Base-by-base conservation (phyloP, 2,888 invertebrate genomes). In the Orthonychiurus folsomi region DNA sequence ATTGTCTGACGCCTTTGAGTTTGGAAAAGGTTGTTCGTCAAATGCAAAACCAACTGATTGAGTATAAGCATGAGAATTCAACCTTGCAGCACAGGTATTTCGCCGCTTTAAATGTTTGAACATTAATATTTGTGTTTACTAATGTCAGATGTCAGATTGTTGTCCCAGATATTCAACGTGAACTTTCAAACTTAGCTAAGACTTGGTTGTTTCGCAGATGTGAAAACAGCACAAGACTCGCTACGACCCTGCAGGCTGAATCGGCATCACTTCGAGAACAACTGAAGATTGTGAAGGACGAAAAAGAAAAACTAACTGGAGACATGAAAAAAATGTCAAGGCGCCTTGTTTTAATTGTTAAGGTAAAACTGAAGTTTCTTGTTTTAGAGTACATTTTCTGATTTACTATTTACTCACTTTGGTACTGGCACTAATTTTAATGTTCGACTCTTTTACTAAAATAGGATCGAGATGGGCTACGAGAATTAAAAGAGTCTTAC, bases 401-500 rank as follows among this genome's bases (percentile, higher is more conserved):
- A 12, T 52, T 52, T n/a, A 5, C 5, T 5, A n/a, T 52, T n/a
- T 52, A n/a, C 21, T 55, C 5, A 24, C 9, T n/a, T n/a, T n/a
- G n/a, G n/a, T n/a, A n/a, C n/a, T n/a, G n/a, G n/a, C n/a, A n/a
- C n/a, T n/a, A n/a, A n/a, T n/a, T n/a, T n/a, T n/a, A n/a, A n/a
- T n/a, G n/a, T n/a, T n/a, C n/a, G n/a, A n/a, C n/a, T 60, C n/a
- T 50, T 60, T 56, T 47, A 37, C 62, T 59, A 15, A 59, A n/a
- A 1, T 21, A 72, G 70, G 72, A 73, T 61, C 60, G 72, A 20
- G 72, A 73, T 48, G 70, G 71, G 3, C 56, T 73, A 12, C 68
- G 69, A 61, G 66, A 63, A 1, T 52, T 73, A 20, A 73, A 71
- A 56, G 72, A 73, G 20, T 73, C 72, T 0, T 73, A 71, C 48